Evolutionary conservation across 2,113 vertebrate genomes (phyloP).

Genomic region (Equus przewalskii): DNA sequence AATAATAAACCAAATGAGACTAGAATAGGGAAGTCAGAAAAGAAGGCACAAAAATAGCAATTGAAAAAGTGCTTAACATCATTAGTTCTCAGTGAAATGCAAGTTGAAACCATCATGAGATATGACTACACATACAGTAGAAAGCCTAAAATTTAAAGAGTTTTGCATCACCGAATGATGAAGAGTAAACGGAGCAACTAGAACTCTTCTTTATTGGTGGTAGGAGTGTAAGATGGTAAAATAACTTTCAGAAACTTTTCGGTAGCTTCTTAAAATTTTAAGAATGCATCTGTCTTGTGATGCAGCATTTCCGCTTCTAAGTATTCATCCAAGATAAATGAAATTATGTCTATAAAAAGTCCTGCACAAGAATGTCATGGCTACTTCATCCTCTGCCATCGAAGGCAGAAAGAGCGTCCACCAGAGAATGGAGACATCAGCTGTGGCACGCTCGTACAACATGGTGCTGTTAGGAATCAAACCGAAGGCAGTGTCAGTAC

Average conservation of each 20-base stretch:
- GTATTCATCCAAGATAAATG: background rate
- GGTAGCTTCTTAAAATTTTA: background rate
- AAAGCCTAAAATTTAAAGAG: no score
- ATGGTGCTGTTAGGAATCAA: no score
- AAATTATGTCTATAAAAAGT: background rate
- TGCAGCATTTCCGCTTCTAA: background rate
- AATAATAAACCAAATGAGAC: background rate
- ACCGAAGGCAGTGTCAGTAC: accelerated
- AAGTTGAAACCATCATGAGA: background rate
- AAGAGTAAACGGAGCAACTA: background rate
- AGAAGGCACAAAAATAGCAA: background rate
- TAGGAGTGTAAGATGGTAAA: background rate
- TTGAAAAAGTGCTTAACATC: background rate
- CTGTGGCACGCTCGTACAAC: accelerated
- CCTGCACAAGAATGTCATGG: accelerated
- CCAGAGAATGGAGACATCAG: accelerated
- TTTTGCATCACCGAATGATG: no score
- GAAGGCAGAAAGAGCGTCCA: accelerated
- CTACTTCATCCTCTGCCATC: accelerated
- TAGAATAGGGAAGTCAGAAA: background rate
- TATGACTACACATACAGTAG: accelerated
- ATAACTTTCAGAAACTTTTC: background rate
- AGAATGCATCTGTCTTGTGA: accelerated
- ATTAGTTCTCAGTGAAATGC: background rate
- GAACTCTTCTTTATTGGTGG: background rate